phyloP scores from a whole-genome alignment of 2,797 vertebrate species.

The Myotis findleyi region DNA sequence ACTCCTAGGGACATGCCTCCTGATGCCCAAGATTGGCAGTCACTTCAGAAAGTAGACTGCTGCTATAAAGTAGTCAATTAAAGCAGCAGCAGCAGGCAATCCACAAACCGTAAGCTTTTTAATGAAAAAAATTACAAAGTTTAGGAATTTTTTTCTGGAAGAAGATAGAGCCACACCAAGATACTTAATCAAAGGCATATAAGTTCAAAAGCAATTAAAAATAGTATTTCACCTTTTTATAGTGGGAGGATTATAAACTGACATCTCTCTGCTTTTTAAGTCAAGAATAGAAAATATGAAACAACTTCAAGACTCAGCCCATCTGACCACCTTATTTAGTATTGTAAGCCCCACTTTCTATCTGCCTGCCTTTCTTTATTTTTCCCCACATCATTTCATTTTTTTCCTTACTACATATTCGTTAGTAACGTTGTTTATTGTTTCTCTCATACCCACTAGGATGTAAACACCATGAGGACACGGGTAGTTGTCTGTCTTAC shows the following conservation, averaged over 20 bases:
- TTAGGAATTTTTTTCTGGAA: neutral
- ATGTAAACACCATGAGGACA: neutral
- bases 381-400: neutral
- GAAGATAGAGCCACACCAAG: neutral
- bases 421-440: neutral
- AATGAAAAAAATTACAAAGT: neutral
- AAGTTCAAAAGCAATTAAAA: constrained; percentile 28
- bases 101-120: neutral
- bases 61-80: neutral
- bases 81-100: neutral
- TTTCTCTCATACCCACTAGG: neutral
- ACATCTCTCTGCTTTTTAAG: neutral
- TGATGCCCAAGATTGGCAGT: neutral
- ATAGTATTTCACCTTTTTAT: constrained; percentile 1
- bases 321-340: neutral
- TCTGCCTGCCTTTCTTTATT: neutral
- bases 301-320: constrained; percentile 9
- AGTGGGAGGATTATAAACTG: neutral
- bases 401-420: neutral
- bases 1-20: neutral
- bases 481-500: neutral
- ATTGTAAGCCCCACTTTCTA: neutral
- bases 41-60: neutral
- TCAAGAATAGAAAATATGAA: constrained; percentile 42
- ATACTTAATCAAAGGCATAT: neutral